Evolutionary conservation across 2,113 vertebrate species (phyloP).

Genomic region (Pteruthius melanotis): DNA sequence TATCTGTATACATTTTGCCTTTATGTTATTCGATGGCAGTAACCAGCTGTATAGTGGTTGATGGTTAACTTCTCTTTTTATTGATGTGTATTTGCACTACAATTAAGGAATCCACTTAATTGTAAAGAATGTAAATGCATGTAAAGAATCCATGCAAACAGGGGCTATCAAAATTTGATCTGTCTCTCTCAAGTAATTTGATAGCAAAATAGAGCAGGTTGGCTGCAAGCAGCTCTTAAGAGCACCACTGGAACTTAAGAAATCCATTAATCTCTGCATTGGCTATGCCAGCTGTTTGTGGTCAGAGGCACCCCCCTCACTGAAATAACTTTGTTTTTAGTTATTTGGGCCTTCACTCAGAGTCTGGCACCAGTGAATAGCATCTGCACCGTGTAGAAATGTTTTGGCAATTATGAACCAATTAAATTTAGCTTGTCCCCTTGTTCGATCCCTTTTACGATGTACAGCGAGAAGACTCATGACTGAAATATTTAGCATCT

Average conservation of each 20-base stretch:
- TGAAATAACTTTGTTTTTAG: background rate
- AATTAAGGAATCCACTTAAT: background rate
- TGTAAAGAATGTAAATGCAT: no score
- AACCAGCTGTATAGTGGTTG: background rate
- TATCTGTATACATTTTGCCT: background rate
- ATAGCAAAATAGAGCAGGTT: background rate
- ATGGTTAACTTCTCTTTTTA: background rate
- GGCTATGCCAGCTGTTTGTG: background rate
- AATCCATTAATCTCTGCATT: background rate
- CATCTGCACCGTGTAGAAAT: background rate
- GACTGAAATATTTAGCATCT: background rate
- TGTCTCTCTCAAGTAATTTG: background rate
- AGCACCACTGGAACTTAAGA: background rate
- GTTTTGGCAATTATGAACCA: background rate
- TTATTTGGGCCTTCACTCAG: background rate
- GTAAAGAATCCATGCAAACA: background rate
- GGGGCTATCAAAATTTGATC: background rate
- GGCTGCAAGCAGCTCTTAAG: background rate
- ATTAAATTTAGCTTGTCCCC: background rate
- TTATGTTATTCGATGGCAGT: background rate
- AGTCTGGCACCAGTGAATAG: background rate
- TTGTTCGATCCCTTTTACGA: background rate
- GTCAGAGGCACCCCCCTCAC: background rate
- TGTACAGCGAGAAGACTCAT: background rate
- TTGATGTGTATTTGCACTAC: background rate